Evolutionary conservation across 2,888 invertebrate genomes (phyloP), one percentile per base, ranked within the genome.

Genomic region (Eristalinus aeneus): DNA sequence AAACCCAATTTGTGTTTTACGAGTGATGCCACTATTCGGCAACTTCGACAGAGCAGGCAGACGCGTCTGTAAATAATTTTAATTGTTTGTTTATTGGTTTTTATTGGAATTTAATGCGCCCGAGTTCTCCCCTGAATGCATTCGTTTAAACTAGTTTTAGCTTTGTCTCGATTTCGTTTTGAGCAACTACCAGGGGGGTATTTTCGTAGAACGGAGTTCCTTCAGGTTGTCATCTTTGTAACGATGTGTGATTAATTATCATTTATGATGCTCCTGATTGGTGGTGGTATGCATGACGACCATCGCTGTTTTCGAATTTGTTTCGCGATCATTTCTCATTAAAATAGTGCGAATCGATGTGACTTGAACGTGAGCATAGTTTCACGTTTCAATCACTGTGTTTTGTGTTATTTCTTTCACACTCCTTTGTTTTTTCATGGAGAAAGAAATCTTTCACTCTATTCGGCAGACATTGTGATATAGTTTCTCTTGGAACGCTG

Each of bases 191-290:
- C 27, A 5, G 2, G 27, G 27, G 27, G 27, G 27, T 27, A 27
- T 5, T 3, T 27, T 27, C 27, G 27, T 27, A 27, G 27, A 27
- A 27, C 5, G 39, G n/a, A 56, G 4, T 10, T 11, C 22, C 22
- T 10, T 12, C n/a, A 22, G 20, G 16, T 56, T 20, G 39, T 36
- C n/a, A 27, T 16, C 12, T 27, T 74, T 23, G 46, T 53, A 61
- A 61, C 23, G 53, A 67, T 60, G 56, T 56, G 60, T 75, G 75
- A 75, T 75, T 75, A 75, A 75, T 75, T 46, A 67, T 46, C 58
- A 20, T 32, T 75, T 46, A 67, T 46, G 39, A 20, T 32, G 31
- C 69, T 36, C 9, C 16, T 46, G 0, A 61, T 9, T 20, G 23
- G 20, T 6, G 2, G 2, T 0, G 39, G 20, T 6, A 20, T 34